A percentile compares a stretch with the other conserved stretches of the same genome.
Evolutionary conservation across 2,797 vertebrate genomes (phyloP).

Genomic region (Chiloscyllium punctatum): DNA sequence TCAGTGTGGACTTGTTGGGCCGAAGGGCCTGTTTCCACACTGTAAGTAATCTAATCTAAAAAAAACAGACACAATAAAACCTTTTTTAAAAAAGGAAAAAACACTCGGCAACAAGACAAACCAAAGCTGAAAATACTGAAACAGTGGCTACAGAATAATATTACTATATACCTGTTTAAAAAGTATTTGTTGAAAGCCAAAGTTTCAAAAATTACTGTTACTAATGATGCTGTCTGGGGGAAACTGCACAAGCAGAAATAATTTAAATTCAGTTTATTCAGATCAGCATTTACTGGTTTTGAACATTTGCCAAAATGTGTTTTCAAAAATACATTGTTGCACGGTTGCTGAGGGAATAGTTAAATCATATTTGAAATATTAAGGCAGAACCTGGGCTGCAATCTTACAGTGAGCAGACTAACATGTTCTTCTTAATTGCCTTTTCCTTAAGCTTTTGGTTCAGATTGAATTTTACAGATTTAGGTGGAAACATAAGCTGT

Average conservation of each 20-base stretch:
- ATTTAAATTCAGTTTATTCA: background rate
- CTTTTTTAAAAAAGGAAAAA: background rate
- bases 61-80: background rate
- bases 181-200: background rate
- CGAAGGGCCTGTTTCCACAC: no score
- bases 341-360: background rate
- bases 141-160: background rate
- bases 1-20: no score
- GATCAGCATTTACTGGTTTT: background rate
- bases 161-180: background rate
- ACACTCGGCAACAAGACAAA: background rate
- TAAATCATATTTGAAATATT: constrained; percentile 22
- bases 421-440: no score
- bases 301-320: background rate
- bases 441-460: no score
- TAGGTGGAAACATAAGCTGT: no score
- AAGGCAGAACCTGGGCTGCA: background rate
- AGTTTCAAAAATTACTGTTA: background rate
- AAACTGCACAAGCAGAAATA: background rate
- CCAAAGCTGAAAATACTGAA: background rate
- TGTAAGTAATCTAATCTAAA: no score
- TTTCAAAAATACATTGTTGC: background rate
- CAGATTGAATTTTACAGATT: no score
- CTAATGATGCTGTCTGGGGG: background rate
- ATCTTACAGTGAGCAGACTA: no score